Evolutionary conservation across 2,888 invertebrate species (phyloP), one percentile per base, ranked within the genome.

Genomic region (Tyria jacobaeae): DNA sequence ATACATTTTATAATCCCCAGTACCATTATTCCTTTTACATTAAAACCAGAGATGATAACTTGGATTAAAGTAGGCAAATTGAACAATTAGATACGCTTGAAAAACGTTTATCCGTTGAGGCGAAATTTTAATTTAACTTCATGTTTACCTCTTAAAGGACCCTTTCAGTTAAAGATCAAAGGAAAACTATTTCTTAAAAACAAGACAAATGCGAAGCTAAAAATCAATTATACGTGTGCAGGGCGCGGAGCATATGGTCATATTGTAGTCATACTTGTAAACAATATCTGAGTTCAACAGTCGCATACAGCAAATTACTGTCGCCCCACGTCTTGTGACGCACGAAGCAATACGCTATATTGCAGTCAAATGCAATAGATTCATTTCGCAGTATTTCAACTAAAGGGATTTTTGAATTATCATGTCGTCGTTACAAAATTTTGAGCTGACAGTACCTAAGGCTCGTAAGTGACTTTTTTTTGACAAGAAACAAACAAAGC

Each of bases 321-420:
- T 76, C 78, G 81, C 57, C 79, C 81, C 70, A 80, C 76, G 73
- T 63, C 73, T 71, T 60, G 75, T 85, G 85, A 84, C 84, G 84
- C 83, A 84, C 78, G 70, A 65, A 37, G 31, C 50, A 4, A 50
- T 53, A 44, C 53, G n/a, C 31, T 15, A 48, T 7, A 35, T 34
- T 41, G 34, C 31, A 41, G 47, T 35, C 17, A 48, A 17, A 57
- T 51, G 58, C 62, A 60, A 60, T 62, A 67, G 50, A 17, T 17
- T 27, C 17, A 54, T 27, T 54, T 41, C 12, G 17, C 25, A 41
- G 3, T 41, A 12, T 44, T 44, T 27, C 17, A 24, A 9, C 21
- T 44, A 12, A 44, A 1, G 17, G 0, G 12, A 21, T 44, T 44
- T 17, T 44, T 3, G 12, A 12, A 10, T 17, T 21, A 44, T 44